Base-by-base conservation (phyloP, 2,113 vertebrate genomes). In the Talpa occidentalis region DNA sequence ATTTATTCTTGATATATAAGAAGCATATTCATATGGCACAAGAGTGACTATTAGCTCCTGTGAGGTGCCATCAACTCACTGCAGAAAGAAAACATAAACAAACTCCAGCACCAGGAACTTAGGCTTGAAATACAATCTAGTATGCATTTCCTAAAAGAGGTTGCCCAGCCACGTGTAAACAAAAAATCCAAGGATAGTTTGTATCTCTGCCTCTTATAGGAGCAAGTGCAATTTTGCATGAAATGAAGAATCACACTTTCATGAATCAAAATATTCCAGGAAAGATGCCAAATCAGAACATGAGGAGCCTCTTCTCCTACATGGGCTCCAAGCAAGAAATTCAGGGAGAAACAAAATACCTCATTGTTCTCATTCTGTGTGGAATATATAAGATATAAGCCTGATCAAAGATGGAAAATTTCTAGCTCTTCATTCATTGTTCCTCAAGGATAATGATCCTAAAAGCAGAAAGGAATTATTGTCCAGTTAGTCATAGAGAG, bases 91-190 rank as follows among this genome's bases (percentile, higher is more conserved):
- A 64, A 44, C 21, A 32, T 40, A 88, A 42, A 26, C 30, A 79
- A 90, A n/a, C 15, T 49, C 10, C 32, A 56, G 32, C 40, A 32
- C 17, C 26, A 60, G 26, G 52, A 60, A 74, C 70, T 90, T 22
- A 69, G 64, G 49, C 19, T 87, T 35, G 24, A 67, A 35, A 69
- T 54, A 66, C 12, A 17, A 15, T 17, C 49, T 21, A 83, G 49
- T 90, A 88, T 11, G 12, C 19, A n/a, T 79, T 94, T 87, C 32
- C 17, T 74, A 26, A 74, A 87, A 95, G 40, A 54, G 24, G 59
- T 64, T 81, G 21, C 52, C 88, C 52, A 74, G 72, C 1, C 62
- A 67, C 54, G n/a, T 54, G 72, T 66, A 83, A 90, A 67, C 6
- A 4, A 67, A 86, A 79, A 35, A 59, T 2, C 14, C 69, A 37